Evolutionary conservation across 1,140 invertebrate genomes (phyloP), one percentile per base, ranked within the genome.

Genomic region (Diabrotica undecimpunctata): DNA sequence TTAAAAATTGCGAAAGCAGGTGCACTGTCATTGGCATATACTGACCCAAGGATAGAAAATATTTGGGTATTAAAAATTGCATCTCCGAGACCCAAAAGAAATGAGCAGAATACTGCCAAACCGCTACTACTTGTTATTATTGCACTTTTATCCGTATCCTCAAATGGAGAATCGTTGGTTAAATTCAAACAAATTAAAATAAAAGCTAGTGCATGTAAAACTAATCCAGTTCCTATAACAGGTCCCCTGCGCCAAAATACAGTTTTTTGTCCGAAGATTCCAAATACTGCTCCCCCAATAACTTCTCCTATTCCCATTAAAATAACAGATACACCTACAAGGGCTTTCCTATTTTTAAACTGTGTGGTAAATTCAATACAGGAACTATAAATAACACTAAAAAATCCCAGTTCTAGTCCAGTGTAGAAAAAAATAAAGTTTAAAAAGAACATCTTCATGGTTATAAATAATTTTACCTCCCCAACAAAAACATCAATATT

Each of bases 31-130:
- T 93, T 87, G 0, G 89, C 83, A 76, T 92, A 98, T 39, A 96
- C 84, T 9, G 88, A 85, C 5, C 95, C 96, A 5, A 99, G 78
- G 14, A 97, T 88, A 0, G 95, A 93, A 76, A 96, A 98, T 13
- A 98, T 88, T 79, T 98, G 96, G 0, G 96, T 99, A 74, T 98
- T 98, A 79, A 90, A 97, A 79, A 95, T 96, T 25, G 93, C 90
- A 79, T 99, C 97, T 3, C 95, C 96, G 72, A 99, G 91, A 11
- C 97, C 97, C 0, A 98, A 81, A 0, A 97, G 78, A 71, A 97
- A 92, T 71, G 94, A 94, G 78, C 94, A 95, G 9, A 93, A 78
- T 77, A 98, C 86, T 0, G 95, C 96, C 38, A 99, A 75, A 54
- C 79, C 74, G 0, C 86, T 79, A 3, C 81, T 83, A 12, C 84